Conservation (phyloP, 2,888 invertebrate species). For the Ceratothoa steindachneri region DNA sequence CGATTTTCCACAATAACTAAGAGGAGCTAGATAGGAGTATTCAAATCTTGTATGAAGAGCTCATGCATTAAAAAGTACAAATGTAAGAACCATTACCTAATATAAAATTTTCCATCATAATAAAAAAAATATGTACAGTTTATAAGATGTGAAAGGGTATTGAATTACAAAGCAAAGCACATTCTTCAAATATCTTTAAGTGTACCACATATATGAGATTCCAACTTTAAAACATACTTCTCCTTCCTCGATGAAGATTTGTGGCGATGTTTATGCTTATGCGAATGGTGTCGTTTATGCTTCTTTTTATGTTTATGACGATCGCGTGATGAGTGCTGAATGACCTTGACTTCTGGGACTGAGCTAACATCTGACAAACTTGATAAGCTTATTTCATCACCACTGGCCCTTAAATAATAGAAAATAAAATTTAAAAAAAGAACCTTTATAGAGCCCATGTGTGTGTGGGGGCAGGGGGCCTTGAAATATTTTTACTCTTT, state of each 20-base stretch:
- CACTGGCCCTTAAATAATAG: neutral
- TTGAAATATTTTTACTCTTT: too few species aligned
- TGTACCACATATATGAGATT: too few species aligned
- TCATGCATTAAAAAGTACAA: too few species aligned
- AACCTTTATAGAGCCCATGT: too few species aligned
- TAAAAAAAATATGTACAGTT: neutral
- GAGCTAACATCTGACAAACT: constrained; percentile 30
- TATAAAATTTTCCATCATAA: too few species aligned
- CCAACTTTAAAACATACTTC: constrained; percentile 22
- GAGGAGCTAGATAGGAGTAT: too few species aligned
- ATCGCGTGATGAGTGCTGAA: constrained; percentile 25
- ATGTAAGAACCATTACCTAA: too few species aligned
- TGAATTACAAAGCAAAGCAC: neutral
- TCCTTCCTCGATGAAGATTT: constrained; percentile 45
- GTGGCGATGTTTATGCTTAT: constrained; percentile 45
- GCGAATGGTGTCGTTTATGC: constrained; percentile 43
- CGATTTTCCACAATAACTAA: too few species aligned
- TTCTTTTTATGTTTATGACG: constrained; percentile 46
- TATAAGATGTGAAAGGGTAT: neutral
- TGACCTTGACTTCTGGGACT: constrained; percentile 6
- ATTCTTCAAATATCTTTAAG: too few species aligned
- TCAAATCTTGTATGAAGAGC: too few species aligned
- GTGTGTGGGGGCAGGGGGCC: too few species aligned
- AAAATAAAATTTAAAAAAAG: too few species aligned
- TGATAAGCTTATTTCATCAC: constrained; percentile 31